A percentile compares a stretch with the other conserved stretches of the same genome.
Conservation (phyloP, 2,888 invertebrate genomes). For the Anorthoa munda region DNA sequence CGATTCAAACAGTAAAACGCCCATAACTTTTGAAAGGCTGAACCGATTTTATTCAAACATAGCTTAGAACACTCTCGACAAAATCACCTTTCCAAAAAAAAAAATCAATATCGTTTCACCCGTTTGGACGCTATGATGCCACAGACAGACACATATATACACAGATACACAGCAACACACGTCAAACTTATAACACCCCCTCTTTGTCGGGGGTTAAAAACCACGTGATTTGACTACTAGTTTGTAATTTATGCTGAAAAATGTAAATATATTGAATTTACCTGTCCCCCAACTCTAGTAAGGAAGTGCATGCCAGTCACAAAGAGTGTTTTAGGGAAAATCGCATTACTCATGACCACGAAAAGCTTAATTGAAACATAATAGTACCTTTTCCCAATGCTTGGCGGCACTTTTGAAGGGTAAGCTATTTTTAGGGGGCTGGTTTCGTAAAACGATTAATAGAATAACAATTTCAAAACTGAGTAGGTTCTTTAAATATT, state of each 20-base stretch:
- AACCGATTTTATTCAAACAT: too few species aligned
- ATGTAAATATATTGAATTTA: neutral
- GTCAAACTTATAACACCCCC: too few species aligned
- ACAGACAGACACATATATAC: too few species aligned
- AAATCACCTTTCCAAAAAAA: too few species aligned
- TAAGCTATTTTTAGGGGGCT: neutral
- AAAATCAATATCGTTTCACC: too few species aligned
- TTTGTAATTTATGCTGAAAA: neutral
- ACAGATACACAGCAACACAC: too few species aligned
- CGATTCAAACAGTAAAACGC: too few species aligned
- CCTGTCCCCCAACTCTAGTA: neutral
- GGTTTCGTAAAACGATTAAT: neutral
- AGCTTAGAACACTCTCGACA: too few species aligned
- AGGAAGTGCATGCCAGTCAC: neutral
- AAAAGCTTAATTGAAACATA: conserved; percentile 23
- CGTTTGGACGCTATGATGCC: too few species aligned
- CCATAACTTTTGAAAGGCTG: too few species aligned
- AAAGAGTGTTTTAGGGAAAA: conserved; percentile 30
- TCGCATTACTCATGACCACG: conserved; percentile 36
- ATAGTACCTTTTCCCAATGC: conserved; percentile 5
- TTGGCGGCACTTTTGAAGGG: neutral
- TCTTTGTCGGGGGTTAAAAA: too few species aligned
- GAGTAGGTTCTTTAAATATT: neutral
- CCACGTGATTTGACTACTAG: neutral
- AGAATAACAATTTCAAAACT: neutral